These are phyloP conservation scores for Halesus radiatus DNA, from an alignment of 1,140 invertebrate species.

Conservation along the genomic window DNA sequence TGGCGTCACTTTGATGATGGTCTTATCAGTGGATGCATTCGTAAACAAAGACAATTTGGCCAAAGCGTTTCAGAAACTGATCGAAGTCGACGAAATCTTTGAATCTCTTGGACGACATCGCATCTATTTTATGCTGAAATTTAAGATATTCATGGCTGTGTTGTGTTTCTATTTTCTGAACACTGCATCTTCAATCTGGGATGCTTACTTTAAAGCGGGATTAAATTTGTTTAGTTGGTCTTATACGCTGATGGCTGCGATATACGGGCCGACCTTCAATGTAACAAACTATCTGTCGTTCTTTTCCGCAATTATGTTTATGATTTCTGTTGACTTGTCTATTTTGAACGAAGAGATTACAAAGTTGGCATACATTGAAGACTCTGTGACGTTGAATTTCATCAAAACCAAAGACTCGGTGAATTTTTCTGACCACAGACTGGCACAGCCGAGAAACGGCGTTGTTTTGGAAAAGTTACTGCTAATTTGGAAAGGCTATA, in stretches of 20 bases:
- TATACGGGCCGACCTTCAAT: background rate
- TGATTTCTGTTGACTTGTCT: background rate
- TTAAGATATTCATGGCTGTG: background rate
- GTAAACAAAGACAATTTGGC: background rate
- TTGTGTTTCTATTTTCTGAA: background rate
- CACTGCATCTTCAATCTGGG: background rate
- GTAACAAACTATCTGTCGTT: background rate
- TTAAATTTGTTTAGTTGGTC: background rate
- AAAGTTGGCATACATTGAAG: background rate
- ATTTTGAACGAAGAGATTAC: slow-evolving; percentile 1
- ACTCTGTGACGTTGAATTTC: background rate
- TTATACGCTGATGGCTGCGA: no score
- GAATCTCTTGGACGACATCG: background rate
- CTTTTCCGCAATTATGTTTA: background rate
- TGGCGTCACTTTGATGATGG: background rate
- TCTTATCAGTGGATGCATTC: background rate
- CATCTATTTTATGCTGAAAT: background rate
- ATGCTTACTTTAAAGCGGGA: background rate
- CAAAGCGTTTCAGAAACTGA: background rate
- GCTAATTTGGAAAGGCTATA: background rate
- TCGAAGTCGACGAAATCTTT: slow-evolving; percentile 4
- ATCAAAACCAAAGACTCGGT: background rate
- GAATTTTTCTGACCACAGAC: no score
- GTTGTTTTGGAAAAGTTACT: background rate
- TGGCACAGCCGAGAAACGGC: no score